These are phyloP conservation scores for Mesocentrotus franciscanus DNA, from an alignment of 53 echinoderm and acorn worm genomes.

Conservation along the genomic window DNA sequence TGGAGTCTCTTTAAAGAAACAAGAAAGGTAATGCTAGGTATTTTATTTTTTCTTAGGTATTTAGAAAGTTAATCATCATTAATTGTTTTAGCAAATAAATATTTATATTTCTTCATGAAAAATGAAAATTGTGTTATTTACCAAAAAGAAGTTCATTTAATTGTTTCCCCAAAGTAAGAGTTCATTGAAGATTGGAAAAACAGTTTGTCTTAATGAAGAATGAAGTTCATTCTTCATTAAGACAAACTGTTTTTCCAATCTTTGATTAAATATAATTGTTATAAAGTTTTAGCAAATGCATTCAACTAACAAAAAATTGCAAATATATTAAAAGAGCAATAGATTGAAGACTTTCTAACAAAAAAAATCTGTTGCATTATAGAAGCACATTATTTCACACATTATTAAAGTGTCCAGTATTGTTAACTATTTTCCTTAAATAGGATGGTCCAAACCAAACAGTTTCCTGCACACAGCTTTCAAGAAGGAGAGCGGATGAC, in stretches of 20 bases:
- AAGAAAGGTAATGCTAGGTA: conserved; percentile 51
- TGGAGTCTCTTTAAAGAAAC: conserved; percentile 63
- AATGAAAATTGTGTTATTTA: no score
- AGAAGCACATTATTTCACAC: not conserved
- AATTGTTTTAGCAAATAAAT: no score
- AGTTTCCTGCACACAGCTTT: conserved; percentile 45
- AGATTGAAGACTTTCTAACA: not conserved
- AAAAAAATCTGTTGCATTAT: not conserved
- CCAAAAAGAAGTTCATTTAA: not conserved
- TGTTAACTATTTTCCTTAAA: not conserved
- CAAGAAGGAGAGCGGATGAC: conserved; percentile 71
- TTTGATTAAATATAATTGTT: no score
- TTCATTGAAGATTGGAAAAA: no score
- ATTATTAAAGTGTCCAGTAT: not conserved
- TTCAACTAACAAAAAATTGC: not conserved
- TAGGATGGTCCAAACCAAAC: conserved; percentile 1
- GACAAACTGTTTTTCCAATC: no score
- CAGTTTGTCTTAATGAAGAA: no score
- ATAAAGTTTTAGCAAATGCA: not conserved
- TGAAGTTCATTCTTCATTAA: no score
- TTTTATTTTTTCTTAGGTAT: not conserved
- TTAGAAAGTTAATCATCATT: not conserved
- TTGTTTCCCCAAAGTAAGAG: not conserved
- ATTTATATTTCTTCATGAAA: no score
- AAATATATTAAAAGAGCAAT: not conserved